Conservation (phyloP, 2,888 invertebrate genomes). For the Volucella inanis region DNA sequence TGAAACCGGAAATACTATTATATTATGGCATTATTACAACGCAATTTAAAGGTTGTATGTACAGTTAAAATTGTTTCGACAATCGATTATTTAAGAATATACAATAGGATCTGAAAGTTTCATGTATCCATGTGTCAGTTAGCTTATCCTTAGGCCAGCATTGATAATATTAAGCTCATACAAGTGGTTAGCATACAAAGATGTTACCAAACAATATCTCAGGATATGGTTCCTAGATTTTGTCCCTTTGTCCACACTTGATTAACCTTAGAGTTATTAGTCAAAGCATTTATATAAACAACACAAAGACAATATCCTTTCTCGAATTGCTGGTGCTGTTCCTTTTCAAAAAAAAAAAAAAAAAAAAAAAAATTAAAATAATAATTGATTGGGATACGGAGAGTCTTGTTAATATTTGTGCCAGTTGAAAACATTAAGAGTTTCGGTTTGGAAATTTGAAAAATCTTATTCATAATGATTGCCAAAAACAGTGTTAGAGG, state of each 20-base stretch:
- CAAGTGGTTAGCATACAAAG: constrained; percentile 48
- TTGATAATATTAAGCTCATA: constrained; percentile 62
- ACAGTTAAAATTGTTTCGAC: constrained; percentile 53
- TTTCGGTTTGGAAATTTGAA: no score
- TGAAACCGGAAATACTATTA: background rate
- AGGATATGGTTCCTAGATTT: constrained; percentile 47
- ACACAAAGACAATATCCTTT: background rate
- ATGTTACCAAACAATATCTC: constrained; percentile 7
- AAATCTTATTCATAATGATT: no score
- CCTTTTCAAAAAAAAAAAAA: no score
- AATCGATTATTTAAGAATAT: constrained; percentile 15
- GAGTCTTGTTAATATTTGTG: no score
- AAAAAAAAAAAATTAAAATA: no score
- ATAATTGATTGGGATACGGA: no score
- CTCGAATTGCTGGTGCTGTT: no score
- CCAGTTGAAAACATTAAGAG: no score
- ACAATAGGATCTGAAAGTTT: constrained; percentile 62
- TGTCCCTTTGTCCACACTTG: constrained; percentile 58
- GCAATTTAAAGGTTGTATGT: constrained; percentile 64
- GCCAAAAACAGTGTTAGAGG: no score
- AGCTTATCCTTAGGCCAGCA: constrained; percentile 17
- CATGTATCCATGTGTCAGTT: constrained; percentile 35
- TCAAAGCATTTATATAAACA: constrained; percentile 54
- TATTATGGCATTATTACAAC: constrained; percentile 63
- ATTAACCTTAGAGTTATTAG: constrained; percentile 62